phyloP scores from a whole-genome alignment of 2,888 invertebrate genomes.

The Carcina quercana region DNA sequence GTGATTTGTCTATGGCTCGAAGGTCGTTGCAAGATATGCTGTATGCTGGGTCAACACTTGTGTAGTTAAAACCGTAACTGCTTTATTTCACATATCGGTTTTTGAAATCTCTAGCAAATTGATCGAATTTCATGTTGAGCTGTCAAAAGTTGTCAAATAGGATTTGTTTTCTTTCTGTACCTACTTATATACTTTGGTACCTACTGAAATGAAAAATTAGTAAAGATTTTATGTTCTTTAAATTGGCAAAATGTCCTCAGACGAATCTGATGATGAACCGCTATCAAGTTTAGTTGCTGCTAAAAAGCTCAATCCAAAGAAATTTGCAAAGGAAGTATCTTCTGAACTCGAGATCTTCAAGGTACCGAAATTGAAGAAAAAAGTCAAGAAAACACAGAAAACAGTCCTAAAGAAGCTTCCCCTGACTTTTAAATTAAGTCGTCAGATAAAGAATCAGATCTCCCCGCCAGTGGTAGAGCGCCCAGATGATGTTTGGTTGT shows the following conservation, averaged over 20 bases:
- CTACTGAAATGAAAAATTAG: too few species aligned
- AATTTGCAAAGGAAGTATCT: constrained; percentile 16
- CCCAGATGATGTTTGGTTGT: constrained; percentile 63
- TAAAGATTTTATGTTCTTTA: too few species aligned
- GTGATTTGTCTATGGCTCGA: too few species aligned
- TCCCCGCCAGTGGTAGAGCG: constrained; percentile 39
- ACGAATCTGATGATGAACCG: constrained; percentile 66
- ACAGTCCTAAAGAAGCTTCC: constrained; percentile 16
- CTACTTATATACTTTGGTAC: too few species aligned
- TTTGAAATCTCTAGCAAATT: too few species aligned
- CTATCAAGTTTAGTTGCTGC: constrained; percentile 49
- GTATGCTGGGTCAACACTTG: too few species aligned
- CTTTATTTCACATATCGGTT: too few species aligned
- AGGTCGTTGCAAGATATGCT: too few species aligned
- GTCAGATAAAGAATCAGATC: constrained; percentile 20
- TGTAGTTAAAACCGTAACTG: too few species aligned
- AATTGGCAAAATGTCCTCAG: constrained; percentile 31
- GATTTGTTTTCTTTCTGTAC: too few species aligned
- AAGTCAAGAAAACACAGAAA: constrained; percentile 18
- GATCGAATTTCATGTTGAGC: too few species aligned
- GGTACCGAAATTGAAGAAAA: constrained; percentile 27
- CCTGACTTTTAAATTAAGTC: constrained; percentile 23
- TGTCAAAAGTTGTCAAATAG: too few species aligned
- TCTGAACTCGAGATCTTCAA: constrained; percentile 14
- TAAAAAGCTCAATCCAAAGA: constrained; percentile 36